Evolutionary conservation across 2,113 vertebrate species (phyloP), one percentile per base, ranked within the genome.

Genomic region (Rhynchomys soricoides): DNA sequence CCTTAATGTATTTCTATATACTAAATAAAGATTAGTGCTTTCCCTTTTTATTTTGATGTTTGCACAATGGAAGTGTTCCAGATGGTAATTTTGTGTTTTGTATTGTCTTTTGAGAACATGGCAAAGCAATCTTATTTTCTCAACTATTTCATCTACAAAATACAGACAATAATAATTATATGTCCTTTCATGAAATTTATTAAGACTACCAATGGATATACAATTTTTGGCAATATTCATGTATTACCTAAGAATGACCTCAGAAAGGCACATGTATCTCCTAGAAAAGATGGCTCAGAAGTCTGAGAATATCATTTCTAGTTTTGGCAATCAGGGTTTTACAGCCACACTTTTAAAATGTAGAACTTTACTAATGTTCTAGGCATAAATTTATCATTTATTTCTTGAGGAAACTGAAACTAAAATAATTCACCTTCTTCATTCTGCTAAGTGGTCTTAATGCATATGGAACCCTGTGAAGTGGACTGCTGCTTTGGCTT

Each of bases 351-450:
- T 17, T 52, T 81, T 40, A 88, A 90, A 92, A 37, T 92, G 10
- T 19, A 24, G 50, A 22, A 29, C 92, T 95, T 90, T 71, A 74
- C n/a, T 87, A 50, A 22, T 29, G 13, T 93, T 93, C 90, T 96
- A 92, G 16, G 24, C 74, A 43, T 43, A 85, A 95, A 34, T 77
- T 90, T 10, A 71, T 55, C 75, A 81, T 26, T 34, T n/a, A n/a
- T 77, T 96, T 86, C 77, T 89, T 89, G 74, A 97, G 85, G 45
- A 95, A 57, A 93, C 10, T 37, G 11, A 85, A 88, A 24, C 57
- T 75, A 57, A 91, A 95, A 82, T 59, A 95, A 66, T 75, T 90
- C 79, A 87, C 45, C 16, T 83, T 70, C 31, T 66, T 3, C 52
- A 34, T 57, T 78, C 2, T 45, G 16, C 57, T 95, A 79, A 64